Evolutionary conservation across 2,113 vertebrate species (phyloP), one percentile per base, ranked within the genome.

Genomic region (Dicrurus megarhynchus): DNA sequence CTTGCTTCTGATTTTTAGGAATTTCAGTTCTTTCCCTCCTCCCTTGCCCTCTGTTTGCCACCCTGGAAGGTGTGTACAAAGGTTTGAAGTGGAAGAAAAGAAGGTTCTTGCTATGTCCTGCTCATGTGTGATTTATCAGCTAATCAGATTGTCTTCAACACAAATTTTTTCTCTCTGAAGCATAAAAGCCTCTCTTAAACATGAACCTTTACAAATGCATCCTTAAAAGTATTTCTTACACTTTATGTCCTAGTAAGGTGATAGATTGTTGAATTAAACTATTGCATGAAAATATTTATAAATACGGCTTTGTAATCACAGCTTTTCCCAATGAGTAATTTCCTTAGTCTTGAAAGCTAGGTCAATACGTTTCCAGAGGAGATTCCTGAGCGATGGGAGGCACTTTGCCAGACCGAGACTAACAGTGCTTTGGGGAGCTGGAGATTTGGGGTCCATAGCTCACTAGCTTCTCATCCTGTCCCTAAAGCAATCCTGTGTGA

Each of bases 351-450:
- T 14, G 18, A 13, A 57, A 65, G 64, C 24, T 20, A 33, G 37
- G 50, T 64, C 44, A 22, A 1, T 1, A 11, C 6, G 3, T 21
- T 81, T 84, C 52, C 65, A 56, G 67, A 52, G 69, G 37, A 67
- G 21, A 30, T 81, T 82, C 39, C 52, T 30, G 24, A 52, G n/a
- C 0, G 0, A 4, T 18, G n/a, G 16, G 52, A 75, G 27, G 32
- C 47, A 39, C 30, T 30, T 70, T 24, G 28, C 32, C 1, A 5
- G 22, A 20, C 18, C 0, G 1, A 61, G 17, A 7, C 47, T 61
- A 27, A 1, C 56, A 37, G 1, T 20, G 33, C 26, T 64, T 50
- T 7, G 4, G 26, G 57, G 47, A 65, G 41, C 26, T 27, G 60
- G 28, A 65, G 57, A 21, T 77, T 23, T 78, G 56, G 57, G 52